Conservation (phyloP, 2,797 vertebrate species). For the Lepilemur septentrionalis region DNA sequence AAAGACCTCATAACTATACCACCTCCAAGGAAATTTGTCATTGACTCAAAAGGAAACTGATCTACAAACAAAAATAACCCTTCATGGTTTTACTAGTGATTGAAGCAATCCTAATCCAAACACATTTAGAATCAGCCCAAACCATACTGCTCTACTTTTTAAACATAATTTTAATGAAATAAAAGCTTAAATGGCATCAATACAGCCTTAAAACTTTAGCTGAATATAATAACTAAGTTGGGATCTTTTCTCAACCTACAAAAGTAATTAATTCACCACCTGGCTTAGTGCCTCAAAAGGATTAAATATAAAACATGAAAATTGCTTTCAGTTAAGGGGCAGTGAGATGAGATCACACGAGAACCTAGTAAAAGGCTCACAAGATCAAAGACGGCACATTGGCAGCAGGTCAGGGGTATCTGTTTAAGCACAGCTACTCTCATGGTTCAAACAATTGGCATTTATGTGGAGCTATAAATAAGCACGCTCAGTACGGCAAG, state of each 20-base stretch:
- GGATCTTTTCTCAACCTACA: slow-evolving; percentile 64
- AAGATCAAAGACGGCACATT: slow-evolving; percentile 53
- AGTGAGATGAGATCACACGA: slow-evolving; percentile 61
- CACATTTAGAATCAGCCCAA: slow-evolving; percentile 15
- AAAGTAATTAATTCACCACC: slow-evolving; percentile 74
- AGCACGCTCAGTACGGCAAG: not conserved
- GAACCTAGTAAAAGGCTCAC: slow-evolving; percentile 54
- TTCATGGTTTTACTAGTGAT: not conserved
- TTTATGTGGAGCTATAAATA: slow-evolving; percentile 16
- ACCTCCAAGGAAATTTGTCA: not conserved
- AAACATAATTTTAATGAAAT: slow-evolving; percentile 45
- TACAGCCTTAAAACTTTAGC: slow-evolving; percentile 43
- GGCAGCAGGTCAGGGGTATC: slow-evolving; percentile 57
- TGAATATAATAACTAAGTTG: slow-evolving; percentile 60
- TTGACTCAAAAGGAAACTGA: not conserved
- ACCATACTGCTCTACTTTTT: not conserved
- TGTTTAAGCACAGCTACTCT: slow-evolving; percentile 39
- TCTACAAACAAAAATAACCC: not conserved
- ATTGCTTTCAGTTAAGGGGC: slow-evolving; percentile 69
- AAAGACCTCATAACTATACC: not conserved
- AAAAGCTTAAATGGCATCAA: slow-evolving; percentile 41
- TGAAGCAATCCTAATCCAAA: not conserved
- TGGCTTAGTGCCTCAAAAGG: slow-evolving; percentile 72
- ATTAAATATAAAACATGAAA: slow-evolving; percentile 78
- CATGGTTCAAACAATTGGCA: not conserved